A percentile compares a stretch with the other conserved stretches of the same genome.
Conservation (phyloP, 2,888 invertebrate species). For the Carpatolechia fugitivella region DNA sequence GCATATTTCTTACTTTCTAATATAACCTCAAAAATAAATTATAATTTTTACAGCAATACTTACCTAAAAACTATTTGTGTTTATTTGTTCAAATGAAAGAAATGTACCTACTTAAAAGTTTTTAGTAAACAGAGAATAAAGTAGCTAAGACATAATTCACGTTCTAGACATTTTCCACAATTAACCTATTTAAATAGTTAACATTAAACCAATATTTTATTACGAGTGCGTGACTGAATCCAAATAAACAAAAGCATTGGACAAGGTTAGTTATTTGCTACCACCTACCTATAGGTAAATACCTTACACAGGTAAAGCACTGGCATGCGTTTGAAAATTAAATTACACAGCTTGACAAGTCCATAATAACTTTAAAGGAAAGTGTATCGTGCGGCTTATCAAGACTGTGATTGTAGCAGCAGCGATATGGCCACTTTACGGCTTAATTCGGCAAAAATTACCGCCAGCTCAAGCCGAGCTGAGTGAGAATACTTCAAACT, state of each 20-base stretch:
- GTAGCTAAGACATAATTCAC: background rate
- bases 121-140: too few species aligned
- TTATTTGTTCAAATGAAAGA: background rate
- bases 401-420: slow-evolving; percentile 24
- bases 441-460: slow-evolving; percentile 34
- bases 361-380: slow-evolving; percentile 23
- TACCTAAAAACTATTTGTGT: too few species aligned
- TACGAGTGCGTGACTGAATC: background rate
- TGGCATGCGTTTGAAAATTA: background rate
- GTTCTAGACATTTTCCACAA: background rate
- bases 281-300: background rate
- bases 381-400: slow-evolving; percentile 40
- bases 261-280: slow-evolving; percentile 2
- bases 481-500: slow-evolving; percentile 6
- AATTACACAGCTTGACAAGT: background rate
- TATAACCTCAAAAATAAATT: too few species aligned
- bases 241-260: background rate
- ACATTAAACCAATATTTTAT: background rate
- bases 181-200: too few species aligned
- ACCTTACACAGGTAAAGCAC: background rate
- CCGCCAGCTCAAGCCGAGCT: slow-evolving; percentile 12
- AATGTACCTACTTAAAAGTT: too few species aligned
- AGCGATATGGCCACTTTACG: slow-evolving; percentile 34
- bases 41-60: too few species aligned
- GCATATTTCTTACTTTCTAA: too few species aligned